Evolutionary conservation across 2,113 vertebrate species (phyloP).

Genomic region (Stercorarius parasiticus): DNA sequence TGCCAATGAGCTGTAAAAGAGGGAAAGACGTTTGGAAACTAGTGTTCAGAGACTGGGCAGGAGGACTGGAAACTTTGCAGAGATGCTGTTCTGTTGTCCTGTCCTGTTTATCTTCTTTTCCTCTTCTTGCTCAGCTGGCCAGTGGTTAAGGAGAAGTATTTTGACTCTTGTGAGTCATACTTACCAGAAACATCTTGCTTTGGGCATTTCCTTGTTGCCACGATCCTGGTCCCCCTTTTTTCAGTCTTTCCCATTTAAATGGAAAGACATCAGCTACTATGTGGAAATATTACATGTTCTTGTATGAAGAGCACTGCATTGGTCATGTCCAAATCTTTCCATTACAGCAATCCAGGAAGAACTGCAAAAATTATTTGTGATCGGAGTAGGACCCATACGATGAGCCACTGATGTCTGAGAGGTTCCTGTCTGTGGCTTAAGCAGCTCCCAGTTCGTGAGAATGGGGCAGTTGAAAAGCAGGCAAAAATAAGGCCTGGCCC

Average conservation of each 20-base stretch:
- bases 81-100: conserved; percentile 49
- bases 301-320: background rate
- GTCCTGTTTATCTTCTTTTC: conserved; percentile 48
- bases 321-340: conserved; percentile 46
- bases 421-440: background rate
- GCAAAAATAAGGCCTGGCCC: background rate
- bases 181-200: conserved; percentile 56
- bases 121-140: conserved; percentile 30
- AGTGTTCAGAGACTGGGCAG: conserved; percentile 36
- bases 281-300: conserved; percentile 41
- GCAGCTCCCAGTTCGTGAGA: background rate
- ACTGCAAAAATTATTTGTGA: conserved; percentile 28
- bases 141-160: conserved; percentile 20
- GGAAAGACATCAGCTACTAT: background rate
- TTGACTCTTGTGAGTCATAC: conserved; percentile 48
- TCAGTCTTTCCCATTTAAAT: conserved; percentile 12
- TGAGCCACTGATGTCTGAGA: background rate
- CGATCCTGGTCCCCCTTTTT: background rate
- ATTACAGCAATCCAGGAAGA: conserved; percentile 23
- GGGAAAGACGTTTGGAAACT: conserved; percentile 51
- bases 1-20: conserved; percentile 27
- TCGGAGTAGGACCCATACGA: background rate
- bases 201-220: conserved; percentile 46
- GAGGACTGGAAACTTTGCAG: conserved; percentile 48
- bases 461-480: background rate